These are phyloP conservation scores for Tinamus guttatus DNA, from an alignment of 2,113 vertebrate species.

Conservation along the genomic window DNA sequence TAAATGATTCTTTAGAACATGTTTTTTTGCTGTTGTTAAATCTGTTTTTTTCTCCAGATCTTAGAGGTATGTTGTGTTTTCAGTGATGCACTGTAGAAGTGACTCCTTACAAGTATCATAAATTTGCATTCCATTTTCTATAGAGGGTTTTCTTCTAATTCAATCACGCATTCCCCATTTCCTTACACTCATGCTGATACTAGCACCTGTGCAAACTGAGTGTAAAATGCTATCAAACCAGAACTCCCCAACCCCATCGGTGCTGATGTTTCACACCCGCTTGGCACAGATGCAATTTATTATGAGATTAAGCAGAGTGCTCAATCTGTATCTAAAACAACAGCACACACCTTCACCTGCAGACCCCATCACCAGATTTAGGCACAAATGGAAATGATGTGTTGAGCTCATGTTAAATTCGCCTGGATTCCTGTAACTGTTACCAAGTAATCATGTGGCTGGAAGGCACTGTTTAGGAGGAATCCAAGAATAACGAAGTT, in stretches of 20 bases:
- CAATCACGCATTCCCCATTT: neutral
- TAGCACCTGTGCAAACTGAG: conserved; percentile 56
- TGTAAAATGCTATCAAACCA: neutral
- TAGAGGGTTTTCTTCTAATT: neutral
- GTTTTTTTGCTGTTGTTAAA: neutral
- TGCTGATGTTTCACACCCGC: conserved; percentile 6
- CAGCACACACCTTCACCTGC: neutral
- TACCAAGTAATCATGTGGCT: neutral
- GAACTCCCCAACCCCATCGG: conserved; percentile 55
- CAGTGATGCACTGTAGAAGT: neutral
- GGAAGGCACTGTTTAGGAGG: neutral
- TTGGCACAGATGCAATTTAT: conserved; percentile 58
- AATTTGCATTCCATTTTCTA: neutral
- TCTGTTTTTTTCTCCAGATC: neutral
- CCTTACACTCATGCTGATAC: neutral
- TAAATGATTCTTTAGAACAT: neutral
- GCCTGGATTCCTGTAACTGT: neutral
- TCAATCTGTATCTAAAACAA: conserved; percentile 51
- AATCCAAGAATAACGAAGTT: neutral
- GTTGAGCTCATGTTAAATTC: conserved; percentile 3
- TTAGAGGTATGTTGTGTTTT: neutral
- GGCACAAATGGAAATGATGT: neutral
- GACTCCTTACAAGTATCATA: neutral
- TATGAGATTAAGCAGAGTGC: conserved; percentile 50
- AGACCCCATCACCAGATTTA: neutral